Evolutionary conservation across 2,113 vertebrate species (phyloP).

Genomic region (Gasterosteus nipponicus): DNA sequence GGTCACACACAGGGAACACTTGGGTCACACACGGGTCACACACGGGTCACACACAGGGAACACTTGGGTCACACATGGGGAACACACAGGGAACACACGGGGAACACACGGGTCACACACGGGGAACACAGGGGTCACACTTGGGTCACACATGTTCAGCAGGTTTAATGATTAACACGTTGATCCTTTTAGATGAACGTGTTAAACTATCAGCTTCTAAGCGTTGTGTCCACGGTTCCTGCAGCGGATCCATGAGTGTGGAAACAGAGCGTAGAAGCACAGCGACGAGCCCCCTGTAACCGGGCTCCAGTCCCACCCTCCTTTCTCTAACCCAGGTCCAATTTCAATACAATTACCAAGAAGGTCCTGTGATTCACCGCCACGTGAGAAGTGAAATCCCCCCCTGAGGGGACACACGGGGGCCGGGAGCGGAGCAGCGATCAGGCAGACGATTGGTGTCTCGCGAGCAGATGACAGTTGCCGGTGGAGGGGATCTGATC

Average conservation of each 20-base stretch:
- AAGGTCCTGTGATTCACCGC: conserved; percentile 30
- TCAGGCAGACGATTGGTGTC: conserved; percentile 8
- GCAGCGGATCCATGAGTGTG: background rate
- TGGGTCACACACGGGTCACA: too few relatives aligned
- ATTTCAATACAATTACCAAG: conserved; percentile 32
- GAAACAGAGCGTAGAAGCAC: background rate
- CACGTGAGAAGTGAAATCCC: conserved; percentile 1
- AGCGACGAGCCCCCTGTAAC: background rate
- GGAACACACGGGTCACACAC: too few relatives aligned
- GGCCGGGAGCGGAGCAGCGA: background rate
- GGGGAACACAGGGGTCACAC: too few relatives aligned
- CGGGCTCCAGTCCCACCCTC: conserved; percentile 3
- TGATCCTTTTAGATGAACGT: background rate
- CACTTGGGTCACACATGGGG: too few relatives aligned
- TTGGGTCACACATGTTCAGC: background rate
- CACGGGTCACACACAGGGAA: too few relatives aligned
- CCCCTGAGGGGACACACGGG: conserved; percentile 26
- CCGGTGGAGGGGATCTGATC: conserved; percentile 1
- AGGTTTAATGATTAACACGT: background rate
- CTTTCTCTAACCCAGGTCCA: conserved; percentile 25
- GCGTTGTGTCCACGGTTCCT: background rate
- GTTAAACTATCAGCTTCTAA: background rate
- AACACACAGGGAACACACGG: too few relatives aligned
- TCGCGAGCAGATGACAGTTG: conserved; percentile 8
- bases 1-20: too few relatives aligned